Evolutionary conservation across 2,113 vertebrate species (phyloP).

Genomic region (Helogale parvula): DNA sequence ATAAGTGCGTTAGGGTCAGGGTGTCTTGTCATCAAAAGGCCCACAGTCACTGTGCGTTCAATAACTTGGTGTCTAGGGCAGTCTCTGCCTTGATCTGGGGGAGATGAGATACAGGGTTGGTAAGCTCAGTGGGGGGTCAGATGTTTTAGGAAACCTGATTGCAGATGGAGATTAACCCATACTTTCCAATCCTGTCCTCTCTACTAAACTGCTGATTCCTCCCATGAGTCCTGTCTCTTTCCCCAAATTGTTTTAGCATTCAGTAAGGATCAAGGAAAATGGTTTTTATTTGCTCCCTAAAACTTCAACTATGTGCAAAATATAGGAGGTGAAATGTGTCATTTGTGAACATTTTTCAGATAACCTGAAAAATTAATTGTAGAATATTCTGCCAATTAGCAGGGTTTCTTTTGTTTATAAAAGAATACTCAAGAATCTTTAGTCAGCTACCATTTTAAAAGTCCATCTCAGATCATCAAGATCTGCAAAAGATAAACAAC

Average conservation of each 20-base stretch:
- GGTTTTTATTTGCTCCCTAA: neutral
- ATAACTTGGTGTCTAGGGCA: rapidly evolving
- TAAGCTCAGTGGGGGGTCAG: neutral
- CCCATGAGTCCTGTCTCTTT: neutral
- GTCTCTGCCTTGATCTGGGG: neutral
- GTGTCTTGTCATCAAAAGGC: neutral
- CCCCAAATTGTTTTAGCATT: neutral
- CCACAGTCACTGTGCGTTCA: neutral
- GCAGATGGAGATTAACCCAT: neutral
- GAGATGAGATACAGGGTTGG: neutral
- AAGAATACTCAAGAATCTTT: neutral
- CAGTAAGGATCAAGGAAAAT: neutral
- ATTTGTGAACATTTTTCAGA: neutral
- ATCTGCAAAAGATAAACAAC: neutral
- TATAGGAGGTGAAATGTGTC: neutral
- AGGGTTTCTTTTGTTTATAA: neutral
- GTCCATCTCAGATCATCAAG: neutral
- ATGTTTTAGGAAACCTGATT: neutral
- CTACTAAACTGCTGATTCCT: neutral
- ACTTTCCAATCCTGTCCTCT: neutral
- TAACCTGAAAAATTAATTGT: neutral
- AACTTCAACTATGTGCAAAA: neutral
- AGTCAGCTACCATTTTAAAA: neutral
- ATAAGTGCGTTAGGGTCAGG: neutral
- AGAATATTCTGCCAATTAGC: neutral